Evolutionary conservation across 1,140 invertebrate genomes (phyloP), one percentile per base, ranked within the genome.

Genomic region (Littorina saxatilis): DNA sequence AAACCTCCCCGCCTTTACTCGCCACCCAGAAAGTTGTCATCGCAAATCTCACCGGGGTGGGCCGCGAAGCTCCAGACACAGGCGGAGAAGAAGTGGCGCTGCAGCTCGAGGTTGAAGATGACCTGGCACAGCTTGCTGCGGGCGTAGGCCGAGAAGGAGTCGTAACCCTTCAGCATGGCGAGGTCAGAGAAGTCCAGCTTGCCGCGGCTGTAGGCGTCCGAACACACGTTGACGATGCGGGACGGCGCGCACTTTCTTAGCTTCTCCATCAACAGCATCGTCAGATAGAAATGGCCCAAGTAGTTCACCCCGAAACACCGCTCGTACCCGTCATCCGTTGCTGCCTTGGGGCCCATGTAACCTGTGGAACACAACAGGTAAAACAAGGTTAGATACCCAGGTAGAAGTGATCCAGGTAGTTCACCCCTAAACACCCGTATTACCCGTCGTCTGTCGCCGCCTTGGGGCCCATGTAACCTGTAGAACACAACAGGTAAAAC

Each of bases 261-360:
- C 66, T 86, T 87, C 29, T 90, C 89, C 27, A 85, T 83, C 39
- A 92, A 82, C 2, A 91, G 80, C 23, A 87, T 81, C 0, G 89
- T 90, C 55, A 92, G 84, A 47, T 89, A 89, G 85, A 90, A 91
- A 75, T 92, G 90, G 3, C 92, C 92, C 9, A 93, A 84, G 84
- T 93, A 91, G 81, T 93, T 93, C 9, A 92, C 91, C 9, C 91
- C 92, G 40, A 93, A 89, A 32, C 96, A 95, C 66, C 95, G 95
- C 92, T 98, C 97, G 92, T 96, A 96, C 0, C 96, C 96, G 92
- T 98, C 96, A 29, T 87, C 84, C 5, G 92, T 92, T 1, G 85
- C 86, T 1, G 83, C 83, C 61, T 88, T 88, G 5, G 91, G 91
- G 13, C 91, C 91, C 86, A 91, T 77, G 82, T 91, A 91, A 40